Conservation (phyloP, 2,113 vertebrate genomes). For the Chloroceryle aenea region DNA sequence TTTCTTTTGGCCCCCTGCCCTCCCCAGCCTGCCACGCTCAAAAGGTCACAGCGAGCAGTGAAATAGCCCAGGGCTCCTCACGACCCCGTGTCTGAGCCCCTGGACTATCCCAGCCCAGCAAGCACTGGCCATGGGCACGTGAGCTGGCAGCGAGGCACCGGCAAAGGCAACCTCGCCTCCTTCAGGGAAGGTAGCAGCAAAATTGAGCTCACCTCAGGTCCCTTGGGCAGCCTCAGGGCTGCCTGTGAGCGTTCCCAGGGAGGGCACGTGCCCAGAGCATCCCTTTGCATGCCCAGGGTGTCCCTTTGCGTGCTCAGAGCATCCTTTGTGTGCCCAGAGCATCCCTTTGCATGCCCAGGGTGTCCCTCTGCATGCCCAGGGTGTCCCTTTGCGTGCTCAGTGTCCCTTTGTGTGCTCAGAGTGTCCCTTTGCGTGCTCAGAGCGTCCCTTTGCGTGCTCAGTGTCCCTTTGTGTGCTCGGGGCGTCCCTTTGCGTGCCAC, state of each 20-base stretch:
- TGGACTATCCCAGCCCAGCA: fast-evolving
- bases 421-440: background rate
- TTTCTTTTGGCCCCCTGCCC: background rate
- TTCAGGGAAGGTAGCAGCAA: fast-evolving
- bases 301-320: too few species aligned
- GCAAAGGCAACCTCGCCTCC: fast-evolving
- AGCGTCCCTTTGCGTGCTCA: background rate
- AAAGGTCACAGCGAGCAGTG: fast-evolving
- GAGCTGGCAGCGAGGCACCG: background rate
- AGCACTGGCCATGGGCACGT: fast-evolving
- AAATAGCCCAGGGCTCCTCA: background rate
- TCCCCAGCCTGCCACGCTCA: background rate
- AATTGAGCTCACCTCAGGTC: background rate
- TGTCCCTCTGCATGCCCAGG: background rate
- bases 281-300: background rate
- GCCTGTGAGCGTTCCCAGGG: background rate
- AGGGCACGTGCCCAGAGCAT: background rate
- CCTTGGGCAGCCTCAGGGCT: background rate
- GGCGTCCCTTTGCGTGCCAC: fast-evolving
- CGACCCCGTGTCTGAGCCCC: background rate
- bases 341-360: background rate
- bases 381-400: background rate
- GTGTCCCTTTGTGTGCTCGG: fast-evolving
- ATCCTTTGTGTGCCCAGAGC: background rate
- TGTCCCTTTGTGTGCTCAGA: fast-evolving